Conservation (phyloP, 2,797 vertebrate species). For the Anolis apletophallus region DNA sequence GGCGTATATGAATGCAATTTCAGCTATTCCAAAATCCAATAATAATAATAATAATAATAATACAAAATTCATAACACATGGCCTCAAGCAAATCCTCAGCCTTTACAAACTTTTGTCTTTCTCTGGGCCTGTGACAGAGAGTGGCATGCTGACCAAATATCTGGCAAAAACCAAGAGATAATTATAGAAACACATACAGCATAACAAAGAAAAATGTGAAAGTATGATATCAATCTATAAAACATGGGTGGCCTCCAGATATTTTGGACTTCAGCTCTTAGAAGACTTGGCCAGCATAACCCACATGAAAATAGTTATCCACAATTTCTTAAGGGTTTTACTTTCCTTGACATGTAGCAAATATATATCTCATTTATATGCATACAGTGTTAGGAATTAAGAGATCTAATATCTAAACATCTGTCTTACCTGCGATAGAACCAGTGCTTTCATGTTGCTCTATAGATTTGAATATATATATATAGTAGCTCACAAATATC, state of each 20-base stretch:
- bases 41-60: too few species aligned
- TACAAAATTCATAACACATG: too few species aligned
- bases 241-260: neutral
- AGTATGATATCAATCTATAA: neutral
- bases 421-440: slow-evolving; percentile 43
- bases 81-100: too few species aligned
- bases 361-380: neutral
- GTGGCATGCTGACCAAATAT: neutral
- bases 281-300: neutral
- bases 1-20: too few species aligned
- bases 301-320: neutral
- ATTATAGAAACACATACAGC: too few species aligned
- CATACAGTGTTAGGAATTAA: slow-evolving; percentile 9
- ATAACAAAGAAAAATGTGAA: neutral
- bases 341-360: neutral
- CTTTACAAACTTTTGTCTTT: too few species aligned
- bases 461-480: neutral
- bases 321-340: neutral
- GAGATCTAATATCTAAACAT: slow-evolving; percentile 24
- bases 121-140: neutral
- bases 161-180: neutral
- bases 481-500: slow-evolving; percentile 2
- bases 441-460: slow-evolving; percentile 42
- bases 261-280: neutral
- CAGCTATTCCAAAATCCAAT: too few species aligned